Conservation (phyloP, 1,140 invertebrate species). For the Panulirus ornatus region DNA sequence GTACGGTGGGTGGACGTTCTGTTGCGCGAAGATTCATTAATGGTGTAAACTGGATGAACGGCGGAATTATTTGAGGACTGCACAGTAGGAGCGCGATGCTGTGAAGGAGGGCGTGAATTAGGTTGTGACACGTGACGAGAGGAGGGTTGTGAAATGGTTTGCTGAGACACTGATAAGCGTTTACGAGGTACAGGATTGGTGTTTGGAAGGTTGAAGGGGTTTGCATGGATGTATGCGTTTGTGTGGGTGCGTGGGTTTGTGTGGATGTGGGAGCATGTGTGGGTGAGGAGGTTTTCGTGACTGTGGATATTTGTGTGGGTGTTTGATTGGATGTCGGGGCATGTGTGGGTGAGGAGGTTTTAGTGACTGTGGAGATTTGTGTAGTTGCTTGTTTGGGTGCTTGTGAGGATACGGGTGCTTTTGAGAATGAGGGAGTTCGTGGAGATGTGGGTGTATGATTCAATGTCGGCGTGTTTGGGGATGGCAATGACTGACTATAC, state of each 20-base stretch:
- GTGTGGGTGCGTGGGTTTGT: neutral
- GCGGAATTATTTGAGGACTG: neutral
- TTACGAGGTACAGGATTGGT: slow-evolving; percentile 23
- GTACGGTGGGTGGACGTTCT: neutral
- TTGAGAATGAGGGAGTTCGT: neutral
- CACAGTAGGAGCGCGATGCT: neutral
- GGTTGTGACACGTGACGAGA: neutral
- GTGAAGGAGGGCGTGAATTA: neutral
- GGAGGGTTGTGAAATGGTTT: slow-evolving; percentile 15
- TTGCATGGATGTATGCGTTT: neutral
- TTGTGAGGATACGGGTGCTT: neutral
- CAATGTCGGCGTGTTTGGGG: neutral
- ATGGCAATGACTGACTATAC: neutral
- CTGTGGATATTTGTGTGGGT: neutral
- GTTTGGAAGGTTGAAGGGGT: neutral
- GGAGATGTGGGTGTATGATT: neutral
- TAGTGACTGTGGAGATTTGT: neutral
- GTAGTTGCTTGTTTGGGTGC: neutral
- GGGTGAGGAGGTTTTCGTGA: neutral
- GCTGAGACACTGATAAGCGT: slow-evolving; percentile 36
- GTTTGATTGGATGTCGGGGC: neutral
- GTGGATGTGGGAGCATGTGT: neutral
- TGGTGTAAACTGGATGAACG: neutral
- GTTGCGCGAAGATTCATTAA: neutral
- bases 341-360: neutral